These are phyloP conservation scores for Diglossa brunneiventris DNA, from an alignment of 2,113 vertebrate species.

Conservation along the genomic window DNA sequence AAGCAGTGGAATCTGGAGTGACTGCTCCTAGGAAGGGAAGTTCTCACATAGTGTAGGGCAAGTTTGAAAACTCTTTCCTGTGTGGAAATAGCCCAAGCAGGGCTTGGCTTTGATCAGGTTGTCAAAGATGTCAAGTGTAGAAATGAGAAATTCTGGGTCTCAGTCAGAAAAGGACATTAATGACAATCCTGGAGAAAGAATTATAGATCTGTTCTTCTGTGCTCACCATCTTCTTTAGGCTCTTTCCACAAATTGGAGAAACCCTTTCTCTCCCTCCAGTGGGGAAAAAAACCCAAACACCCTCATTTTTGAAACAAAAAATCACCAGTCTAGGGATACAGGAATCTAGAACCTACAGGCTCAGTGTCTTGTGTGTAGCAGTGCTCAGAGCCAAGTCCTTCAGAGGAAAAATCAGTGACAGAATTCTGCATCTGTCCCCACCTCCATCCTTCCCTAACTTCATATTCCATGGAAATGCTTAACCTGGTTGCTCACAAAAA, in stretches of 20 bases:
- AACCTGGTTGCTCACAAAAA: neutral
- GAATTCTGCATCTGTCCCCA: neutral
- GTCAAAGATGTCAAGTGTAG: neutral
- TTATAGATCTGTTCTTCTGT: neutral
- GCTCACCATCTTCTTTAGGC: neutral
- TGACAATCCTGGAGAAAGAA: neutral
- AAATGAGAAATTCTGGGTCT: neutral
- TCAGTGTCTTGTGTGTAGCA: neutral
- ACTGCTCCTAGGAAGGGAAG: neutral
- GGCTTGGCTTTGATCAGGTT: neutral
- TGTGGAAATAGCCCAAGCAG: neutral
- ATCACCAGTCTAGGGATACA: neutral
- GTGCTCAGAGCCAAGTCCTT: neutral
- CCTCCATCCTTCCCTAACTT: neutral
- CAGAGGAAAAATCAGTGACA: neutral
- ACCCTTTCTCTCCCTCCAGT: neutral
- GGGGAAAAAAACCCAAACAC: neutral
- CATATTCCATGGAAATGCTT: neutral
- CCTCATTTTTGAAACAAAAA: neutral
- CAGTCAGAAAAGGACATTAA: neutral
- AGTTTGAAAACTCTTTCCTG: neutral
- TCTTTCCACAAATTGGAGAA: neutral
- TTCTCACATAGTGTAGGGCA: neutral
- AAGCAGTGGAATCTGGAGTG: neutral
- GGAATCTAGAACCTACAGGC: neutral